Conservation (phyloP, 1,140 invertebrate species). For the Zophobas morio region DNA sequence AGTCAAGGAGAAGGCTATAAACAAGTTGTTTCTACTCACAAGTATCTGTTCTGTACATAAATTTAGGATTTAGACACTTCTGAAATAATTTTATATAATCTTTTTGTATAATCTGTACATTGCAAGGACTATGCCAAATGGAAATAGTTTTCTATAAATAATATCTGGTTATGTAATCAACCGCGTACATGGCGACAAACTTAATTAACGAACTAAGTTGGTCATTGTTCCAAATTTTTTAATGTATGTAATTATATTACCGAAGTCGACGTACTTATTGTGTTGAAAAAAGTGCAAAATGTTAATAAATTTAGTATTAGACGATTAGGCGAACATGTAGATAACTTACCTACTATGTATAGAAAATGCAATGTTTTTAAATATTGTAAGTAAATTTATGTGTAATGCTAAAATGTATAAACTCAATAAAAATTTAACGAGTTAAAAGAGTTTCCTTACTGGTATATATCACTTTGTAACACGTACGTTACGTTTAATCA, state of each 20-base stretch:
- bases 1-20: neutral
- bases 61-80: slow-evolving; percentile 11
- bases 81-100: slow-evolving; percentile 24
- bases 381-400: slow-evolving; percentile 51
- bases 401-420: slow-evolving; percentile 50
- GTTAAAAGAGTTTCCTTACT: neutral
- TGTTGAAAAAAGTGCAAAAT: slow-evolving; percentile 43
- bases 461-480: slow-evolving; percentile 2
- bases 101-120: slow-evolving; percentile 37
- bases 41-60: slow-evolving; percentile 34
- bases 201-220: slow-evolving; percentile 19
- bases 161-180: slow-evolving; percentile 25
- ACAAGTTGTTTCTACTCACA: slow-evolving; percentile 38
- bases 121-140: slow-evolving; percentile 41
- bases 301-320: slow-evolving; percentile 32
- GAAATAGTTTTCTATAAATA: slow-evolving; percentile 49
- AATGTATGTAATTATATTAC: slow-evolving; percentile 45
- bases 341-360: slow-evolving; percentile 38
- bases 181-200: slow-evolving; percentile 37
- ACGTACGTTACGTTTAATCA: neutral
- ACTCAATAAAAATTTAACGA: slow-evolving; percentile 30
- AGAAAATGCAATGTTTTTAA: slow-evolving; percentile 52
- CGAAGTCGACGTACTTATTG: slow-evolving; percentile 40
- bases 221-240: slow-evolving; percentile 43
- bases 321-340: slow-evolving; percentile 18